A percentile compares a stretch with the other conserved stretches of the same genome.
Evolutionary conservation across 2,113 vertebrate genomes (phyloP).

Genomic region (Circaetus cinerascens): DNA sequence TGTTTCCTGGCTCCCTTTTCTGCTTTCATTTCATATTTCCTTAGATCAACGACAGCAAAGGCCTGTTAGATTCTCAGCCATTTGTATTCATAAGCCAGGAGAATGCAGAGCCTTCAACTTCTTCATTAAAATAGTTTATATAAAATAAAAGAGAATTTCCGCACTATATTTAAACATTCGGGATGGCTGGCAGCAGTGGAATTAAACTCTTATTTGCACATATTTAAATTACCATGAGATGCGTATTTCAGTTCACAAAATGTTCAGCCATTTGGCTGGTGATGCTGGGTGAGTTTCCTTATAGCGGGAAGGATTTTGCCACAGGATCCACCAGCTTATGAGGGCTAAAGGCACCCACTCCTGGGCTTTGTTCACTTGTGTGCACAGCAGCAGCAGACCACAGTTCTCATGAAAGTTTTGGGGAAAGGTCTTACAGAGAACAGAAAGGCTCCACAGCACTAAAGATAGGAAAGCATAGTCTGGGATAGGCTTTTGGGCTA

Average conservation of each 20-base stretch:
- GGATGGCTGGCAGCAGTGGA: not conserved
- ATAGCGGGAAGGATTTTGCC: not conserved
- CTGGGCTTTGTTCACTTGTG: not conserved
- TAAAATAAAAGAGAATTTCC: slow-evolving; percentile 5
- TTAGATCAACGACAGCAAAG: not conserved
- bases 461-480: not conserved
- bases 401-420: not conserved
- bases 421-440: not conserved
- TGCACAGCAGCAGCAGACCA: not conserved
- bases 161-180: not conserved
- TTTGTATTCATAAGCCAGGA: not conserved
- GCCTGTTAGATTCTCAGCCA: not conserved
- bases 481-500: not conserved
- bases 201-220: not conserved
- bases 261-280: not conserved
- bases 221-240: not conserved
- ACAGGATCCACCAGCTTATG: not conserved
- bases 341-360: not conserved
- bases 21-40: not conserved
- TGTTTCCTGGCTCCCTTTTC: not conserved
- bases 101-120: not conserved
- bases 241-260: not conserved
- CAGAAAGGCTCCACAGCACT: not conserved
- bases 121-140: slow-evolving; percentile 2
- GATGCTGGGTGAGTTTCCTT: not conserved